Base-by-base conservation (phyloP, 2,888 invertebrate genomes). In the Odontocerum albicorne region DNA sequence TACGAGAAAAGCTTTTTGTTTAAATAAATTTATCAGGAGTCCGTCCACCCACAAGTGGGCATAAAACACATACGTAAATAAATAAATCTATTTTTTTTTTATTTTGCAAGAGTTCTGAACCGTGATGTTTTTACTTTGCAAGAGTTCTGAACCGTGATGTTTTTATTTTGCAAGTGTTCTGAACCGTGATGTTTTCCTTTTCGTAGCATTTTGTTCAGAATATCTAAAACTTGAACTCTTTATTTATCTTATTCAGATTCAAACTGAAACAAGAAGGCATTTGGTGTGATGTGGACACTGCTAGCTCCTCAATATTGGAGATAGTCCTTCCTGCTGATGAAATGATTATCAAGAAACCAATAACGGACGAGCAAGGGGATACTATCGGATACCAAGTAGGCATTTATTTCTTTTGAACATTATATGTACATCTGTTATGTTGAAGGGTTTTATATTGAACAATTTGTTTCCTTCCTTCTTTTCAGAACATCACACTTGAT, bases 221-320 rank as follows among this genome's bases (percentile, higher is more conserved):
- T n/a, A n/a, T n/a, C n/a, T n/a, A n/a, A n/a, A 4, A 16, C 42
- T 2, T 19, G 50, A 39, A 64, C n/a, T n/a, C n/a, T n/a, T n/a
- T n/a, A n/a, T n/a, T n/a, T n/a, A n/a, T n/a, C n/a, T n/a, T n/a
- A n/a, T 72, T 68, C 63, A 86, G 87, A 65, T 86, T 90, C 64
- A 83, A 85, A 59, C 73, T 91, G 1, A 87, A 87, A 59, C 86
- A 91, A 66, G 96, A 96, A 62, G 93, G 90, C 1, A 74, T 85
- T 21, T 96, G 96, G 96, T 85, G 85, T 61, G 87, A 88, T 62
- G 83, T 95, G 13, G 92, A 94, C 69, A 74, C 92, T 22, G 80
- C 83, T 45, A 84, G 83, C 52, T 88, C 90, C 0, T 89, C 93
- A 1, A 87, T 95, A 63, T 75, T 96, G 45, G 96, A 96, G 75